Evolutionary conservation across 2,888 invertebrate genomes (phyloP).

Genomic region (Tanytarsus gracilentus): DNA sequence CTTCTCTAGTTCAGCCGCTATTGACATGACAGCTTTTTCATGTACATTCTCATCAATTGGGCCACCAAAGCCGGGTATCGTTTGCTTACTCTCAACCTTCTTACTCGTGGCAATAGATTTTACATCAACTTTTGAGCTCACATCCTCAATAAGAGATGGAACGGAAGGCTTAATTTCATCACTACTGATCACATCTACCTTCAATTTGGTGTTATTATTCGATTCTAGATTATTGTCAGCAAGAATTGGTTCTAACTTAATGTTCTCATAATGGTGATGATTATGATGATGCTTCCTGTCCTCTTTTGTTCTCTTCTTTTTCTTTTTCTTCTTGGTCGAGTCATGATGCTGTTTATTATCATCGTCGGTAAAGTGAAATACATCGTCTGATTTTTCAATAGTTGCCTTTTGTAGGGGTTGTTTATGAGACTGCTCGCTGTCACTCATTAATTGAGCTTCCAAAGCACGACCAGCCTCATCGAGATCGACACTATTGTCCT

Average conservation of each 20-base stretch:
- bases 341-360: conserved; percentile 46
- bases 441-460: conserved; percentile 69
- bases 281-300: conserved; percentile 61
- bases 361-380: conserved; percentile 53
- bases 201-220: conserved; percentile 33
- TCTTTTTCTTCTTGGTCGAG: conserved; percentile 71
- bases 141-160: conserved; percentile 3
- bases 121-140: conserved; percentile 36
- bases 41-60: conserved; percentile 61
- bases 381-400: conserved; percentile 43
- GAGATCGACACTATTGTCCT: conserved; percentile 71
- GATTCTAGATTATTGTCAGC: neutral
- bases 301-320: conserved; percentile 73
- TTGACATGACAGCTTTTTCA: conserved; percentile 72
- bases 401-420: conserved; percentile 32
- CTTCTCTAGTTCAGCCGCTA: conserved; percentile 43
- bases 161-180: conserved; percentile 30
- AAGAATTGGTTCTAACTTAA: conserved; percentile 30
- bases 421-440: conserved; percentile 46
- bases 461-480: conserved; percentile 73
- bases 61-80: conserved; percentile 57
- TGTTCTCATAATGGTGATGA: conserved; percentile 51
- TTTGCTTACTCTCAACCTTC: conserved; percentile 38
- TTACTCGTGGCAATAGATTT: no score
- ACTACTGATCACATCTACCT: conserved; percentile 37